These are phyloP conservation scores for Trissolcus brochymenae DNA, from an alignment of 2,888 invertebrate species.

Conservation along the genomic window DNA sequence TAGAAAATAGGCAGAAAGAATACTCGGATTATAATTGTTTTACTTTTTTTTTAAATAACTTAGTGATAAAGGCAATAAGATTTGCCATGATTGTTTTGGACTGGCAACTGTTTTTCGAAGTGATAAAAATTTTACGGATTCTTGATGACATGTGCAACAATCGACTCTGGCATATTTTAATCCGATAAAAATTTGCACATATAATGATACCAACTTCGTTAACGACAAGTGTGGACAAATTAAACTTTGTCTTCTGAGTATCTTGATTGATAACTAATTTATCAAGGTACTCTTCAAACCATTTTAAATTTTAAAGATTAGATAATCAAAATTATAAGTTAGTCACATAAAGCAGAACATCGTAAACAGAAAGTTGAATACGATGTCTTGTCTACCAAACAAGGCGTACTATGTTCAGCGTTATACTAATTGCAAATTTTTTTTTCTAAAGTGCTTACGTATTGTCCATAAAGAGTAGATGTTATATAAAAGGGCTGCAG, in stretches of 20 bases:
- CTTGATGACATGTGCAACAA: too few species aligned
- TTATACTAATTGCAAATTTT: conserved; percentile 22
- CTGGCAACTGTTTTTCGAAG: too few species aligned
- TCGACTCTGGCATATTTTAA: too few species aligned
- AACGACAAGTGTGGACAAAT: background rate
- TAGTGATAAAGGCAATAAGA: too few species aligned
- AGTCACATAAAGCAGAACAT: conserved; percentile 19
- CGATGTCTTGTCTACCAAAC: conserved; percentile 25
- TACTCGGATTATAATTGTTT: too few species aligned
- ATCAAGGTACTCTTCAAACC: background rate
- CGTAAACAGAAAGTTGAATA: conserved; percentile 1
- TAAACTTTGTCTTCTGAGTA: background rate
- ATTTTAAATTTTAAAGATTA: conserved; percentile 3
- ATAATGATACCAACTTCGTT: too few species aligned
- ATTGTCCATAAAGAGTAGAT: conserved; percentile 70
- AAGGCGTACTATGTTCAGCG: conserved; percentile 23
- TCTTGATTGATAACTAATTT: conserved; percentile 1
- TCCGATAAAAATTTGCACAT: too few species aligned
- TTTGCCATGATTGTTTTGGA: too few species aligned
- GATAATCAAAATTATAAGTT: background rate
- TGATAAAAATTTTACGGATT: too few species aligned
- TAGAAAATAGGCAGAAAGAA: too few species aligned
- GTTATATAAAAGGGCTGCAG: conserved; percentile 70
- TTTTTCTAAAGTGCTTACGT: conserved; percentile 66
- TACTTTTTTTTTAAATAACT: too few species aligned